Conservation (phyloP, 1,140 invertebrate species). For the Aphis gossypii region DNA sequence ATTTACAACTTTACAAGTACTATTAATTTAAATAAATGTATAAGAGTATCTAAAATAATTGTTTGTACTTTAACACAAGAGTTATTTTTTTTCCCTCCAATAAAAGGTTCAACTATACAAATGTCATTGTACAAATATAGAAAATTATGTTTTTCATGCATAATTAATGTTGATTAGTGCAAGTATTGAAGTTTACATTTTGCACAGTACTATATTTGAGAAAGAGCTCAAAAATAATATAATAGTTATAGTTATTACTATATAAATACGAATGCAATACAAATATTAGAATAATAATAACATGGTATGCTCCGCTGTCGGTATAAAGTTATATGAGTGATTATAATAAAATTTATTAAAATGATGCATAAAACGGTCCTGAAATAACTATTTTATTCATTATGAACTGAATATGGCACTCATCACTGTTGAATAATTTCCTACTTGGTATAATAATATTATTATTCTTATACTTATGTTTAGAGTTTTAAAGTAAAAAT, state of each 20-base stretch:
- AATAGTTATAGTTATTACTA: neutral
- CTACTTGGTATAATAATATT: neutral
- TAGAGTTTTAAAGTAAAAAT: neutral
- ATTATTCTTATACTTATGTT: neutral
- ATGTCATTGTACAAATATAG: no score
- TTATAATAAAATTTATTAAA: neutral
- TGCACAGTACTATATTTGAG: neutral
- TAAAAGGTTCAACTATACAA: no score
- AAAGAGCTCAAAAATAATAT: neutral
- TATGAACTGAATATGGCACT: neutral
- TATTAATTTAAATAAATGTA: neutral
- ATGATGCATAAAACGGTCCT: neutral
- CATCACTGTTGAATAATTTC: neutral
- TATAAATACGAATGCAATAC: neutral
- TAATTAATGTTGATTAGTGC: no score
- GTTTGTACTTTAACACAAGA: no score
- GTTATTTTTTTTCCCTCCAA: no score
- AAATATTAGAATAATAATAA: neutral
- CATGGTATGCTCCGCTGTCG: no score
- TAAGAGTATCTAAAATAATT: no score
- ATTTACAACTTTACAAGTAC: neutral
- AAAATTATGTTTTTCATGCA: no score
- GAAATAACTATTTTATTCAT: neutral
- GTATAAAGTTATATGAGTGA: neutral
- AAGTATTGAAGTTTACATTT: neutral